Evolutionary conservation across 64 coral and sea anemone species (phyloP).

Genomic region (Pocillopora verrucosa): DNA sequence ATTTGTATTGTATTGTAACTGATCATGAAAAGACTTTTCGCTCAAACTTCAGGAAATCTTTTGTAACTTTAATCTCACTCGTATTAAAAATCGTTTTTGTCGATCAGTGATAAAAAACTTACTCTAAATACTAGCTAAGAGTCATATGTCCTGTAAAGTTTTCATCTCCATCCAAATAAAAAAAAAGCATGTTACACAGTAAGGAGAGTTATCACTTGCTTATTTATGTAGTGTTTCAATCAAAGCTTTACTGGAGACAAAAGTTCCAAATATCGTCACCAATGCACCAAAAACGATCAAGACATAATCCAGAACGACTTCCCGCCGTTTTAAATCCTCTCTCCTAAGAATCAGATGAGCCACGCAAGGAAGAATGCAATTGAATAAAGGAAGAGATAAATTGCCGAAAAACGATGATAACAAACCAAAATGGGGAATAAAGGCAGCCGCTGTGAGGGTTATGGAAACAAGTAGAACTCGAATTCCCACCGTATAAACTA

Average conservation of each 20-base stretch:
- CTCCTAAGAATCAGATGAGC: background rate
- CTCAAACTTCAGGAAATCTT: too few species aligned
- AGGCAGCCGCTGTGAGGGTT: background rate
- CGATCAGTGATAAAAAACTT: too few species aligned
- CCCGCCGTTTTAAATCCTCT: background rate
- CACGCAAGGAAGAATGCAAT: slow-evolving; percentile 4
- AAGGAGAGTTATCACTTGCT: background rate
- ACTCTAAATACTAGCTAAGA: too few species aligned
- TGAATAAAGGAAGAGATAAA: slow-evolving; percentile 18
- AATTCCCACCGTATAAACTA: background rate
- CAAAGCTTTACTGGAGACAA: background rate
- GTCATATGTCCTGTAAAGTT: background rate
- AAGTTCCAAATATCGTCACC: background rate
- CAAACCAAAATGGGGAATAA: slow-evolving; percentile 48
- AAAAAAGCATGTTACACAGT: too few species aligned
- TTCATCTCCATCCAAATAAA: background rate
- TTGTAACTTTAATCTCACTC: too few species aligned
- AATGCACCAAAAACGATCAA: slow-evolving; percentile 1
- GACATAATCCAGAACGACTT: background rate
- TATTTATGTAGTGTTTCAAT: background rate
- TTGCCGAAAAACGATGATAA: slow-evolving; percentile 13
- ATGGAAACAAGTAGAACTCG: slow-evolving; percentile 18
- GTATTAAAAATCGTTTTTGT: too few species aligned
- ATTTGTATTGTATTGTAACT: too few species aligned
- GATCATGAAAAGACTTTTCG: too few species aligned